A percentile compares a stretch with the other conserved stretches of the same genome.
phyloP scores from a whole-genome alignment of 2,113 vertebrate species.

The Mesembrinibis cayennensis region DNA sequence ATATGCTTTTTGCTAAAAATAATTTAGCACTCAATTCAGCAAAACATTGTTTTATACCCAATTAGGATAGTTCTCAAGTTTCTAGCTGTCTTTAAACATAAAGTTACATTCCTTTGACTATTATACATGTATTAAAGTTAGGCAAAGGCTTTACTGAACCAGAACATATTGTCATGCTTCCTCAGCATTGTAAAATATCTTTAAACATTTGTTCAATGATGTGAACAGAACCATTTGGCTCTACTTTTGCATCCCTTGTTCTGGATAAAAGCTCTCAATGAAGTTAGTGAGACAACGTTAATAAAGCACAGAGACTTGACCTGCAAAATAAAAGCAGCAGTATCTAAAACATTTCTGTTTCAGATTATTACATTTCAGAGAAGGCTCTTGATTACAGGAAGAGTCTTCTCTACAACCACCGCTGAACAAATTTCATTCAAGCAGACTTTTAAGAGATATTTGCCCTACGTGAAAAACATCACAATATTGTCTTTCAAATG shows the following conservation, averaged over 20 bases:
- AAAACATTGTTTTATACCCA: background rate
- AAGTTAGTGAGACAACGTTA: background rate
- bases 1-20: background rate
- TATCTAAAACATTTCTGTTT: background rate
- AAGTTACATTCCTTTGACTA: background rate
- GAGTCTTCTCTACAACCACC: background rate
- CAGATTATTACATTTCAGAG: background rate
- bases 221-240: background rate
- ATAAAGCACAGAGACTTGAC: background rate
- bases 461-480: background rate
- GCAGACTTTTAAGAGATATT: background rate
- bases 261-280: background rate
- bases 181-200: background rate
- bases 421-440: background rate
- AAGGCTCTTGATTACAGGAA: background rate
- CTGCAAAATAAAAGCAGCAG: background rate
- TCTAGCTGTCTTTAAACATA: background rate
- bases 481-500: background rate
- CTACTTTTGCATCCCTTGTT: background rate
- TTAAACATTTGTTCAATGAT: background rate
- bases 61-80: background rate
- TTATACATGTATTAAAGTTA: background rate
- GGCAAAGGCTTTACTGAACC: background rate
- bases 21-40: background rate
- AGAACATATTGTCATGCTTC: background rate